Evolutionary conservation across 2,797 vertebrate genomes (phyloP).

Genomic region (Mormyrus hasselquistii): DNA sequence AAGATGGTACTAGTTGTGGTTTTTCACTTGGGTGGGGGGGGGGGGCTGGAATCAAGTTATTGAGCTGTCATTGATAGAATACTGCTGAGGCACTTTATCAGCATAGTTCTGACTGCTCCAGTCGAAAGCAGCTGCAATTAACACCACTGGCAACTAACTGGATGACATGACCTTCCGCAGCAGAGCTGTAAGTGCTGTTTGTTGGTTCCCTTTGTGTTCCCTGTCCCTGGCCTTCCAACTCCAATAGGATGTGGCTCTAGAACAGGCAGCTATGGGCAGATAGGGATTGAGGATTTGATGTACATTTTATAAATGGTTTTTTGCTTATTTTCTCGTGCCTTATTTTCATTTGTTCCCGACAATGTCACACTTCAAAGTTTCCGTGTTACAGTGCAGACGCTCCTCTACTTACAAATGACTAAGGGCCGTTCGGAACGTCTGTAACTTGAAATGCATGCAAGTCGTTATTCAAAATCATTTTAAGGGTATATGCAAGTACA

Average conservation of each 20-base stretch:
- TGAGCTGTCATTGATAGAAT: neutral
- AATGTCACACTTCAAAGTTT: neutral
- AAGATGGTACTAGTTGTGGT: neutral
- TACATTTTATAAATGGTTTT: slow-evolving; percentile 25
- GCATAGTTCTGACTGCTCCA: neutral
- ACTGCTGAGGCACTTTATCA: neutral
- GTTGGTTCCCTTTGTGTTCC: neutral
- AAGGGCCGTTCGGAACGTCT: neutral
- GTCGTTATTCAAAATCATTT: neutral
- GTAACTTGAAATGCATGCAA: neutral
- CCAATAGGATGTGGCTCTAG: neutral
- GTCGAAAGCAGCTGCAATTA: neutral
- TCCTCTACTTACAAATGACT: neutral
- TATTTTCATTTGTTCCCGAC: slow-evolving; percentile 13
- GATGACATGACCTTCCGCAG: neutral
- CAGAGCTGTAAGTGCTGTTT: slow-evolving; percentile 9
- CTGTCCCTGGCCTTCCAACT: slow-evolving; percentile 1
- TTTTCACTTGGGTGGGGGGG: neutral
- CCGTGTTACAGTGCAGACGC: neutral
- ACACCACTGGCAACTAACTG: neutral
- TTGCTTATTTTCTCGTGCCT: slow-evolving; percentile 33
- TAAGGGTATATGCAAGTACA: neutral
- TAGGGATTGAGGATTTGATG: neutral
- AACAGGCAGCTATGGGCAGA: neutral
- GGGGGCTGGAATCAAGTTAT: neutral